phyloP scores from a whole-genome alignment of 2,888 invertebrate genomes.

The Drosophila flavopinicola region DNA sequence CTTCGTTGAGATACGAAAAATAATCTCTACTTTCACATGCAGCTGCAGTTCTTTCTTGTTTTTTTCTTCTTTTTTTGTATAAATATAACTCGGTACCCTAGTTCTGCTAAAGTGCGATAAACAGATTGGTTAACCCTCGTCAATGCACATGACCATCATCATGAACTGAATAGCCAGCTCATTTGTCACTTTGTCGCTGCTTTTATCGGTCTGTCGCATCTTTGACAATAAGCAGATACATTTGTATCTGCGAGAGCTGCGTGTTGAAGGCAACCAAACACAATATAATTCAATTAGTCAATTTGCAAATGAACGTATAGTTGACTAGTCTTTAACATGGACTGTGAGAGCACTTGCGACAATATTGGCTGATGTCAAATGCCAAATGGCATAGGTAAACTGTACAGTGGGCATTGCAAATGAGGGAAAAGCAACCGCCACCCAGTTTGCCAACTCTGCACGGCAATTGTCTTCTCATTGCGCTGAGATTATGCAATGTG shows the following conservation, averaged over 20 bases:
- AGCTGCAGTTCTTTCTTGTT: no score
- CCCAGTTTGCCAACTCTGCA: neutral
- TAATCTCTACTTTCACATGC: no score
- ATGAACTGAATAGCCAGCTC: conserved; percentile 6
- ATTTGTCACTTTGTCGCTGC: conserved; percentile 39
- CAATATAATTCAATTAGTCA: conserved; percentile 15
- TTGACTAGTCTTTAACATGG: neutral
- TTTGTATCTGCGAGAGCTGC: conserved; percentile 20
- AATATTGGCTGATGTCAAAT: neutral
- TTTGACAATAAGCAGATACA: conserved; percentile 16
- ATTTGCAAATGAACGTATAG: conserved; percentile 11
- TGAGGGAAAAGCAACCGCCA: conserved; percentile 18
- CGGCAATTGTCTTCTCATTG: conserved; percentile 20
- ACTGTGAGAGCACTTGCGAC: conserved; percentile 23
- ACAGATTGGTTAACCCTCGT: conserved; percentile 12
- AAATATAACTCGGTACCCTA: no score
- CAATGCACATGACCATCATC: conserved; percentile 21
- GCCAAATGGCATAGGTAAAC: conserved; percentile 3
- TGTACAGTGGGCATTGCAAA: no score
- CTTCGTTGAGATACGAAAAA: no score
- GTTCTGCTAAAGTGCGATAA: neutral
- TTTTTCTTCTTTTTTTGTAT: no score
- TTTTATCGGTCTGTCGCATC: conserved; percentile 29
- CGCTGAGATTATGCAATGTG: conserved; percentile 16
- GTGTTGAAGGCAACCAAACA: conserved; percentile 15